These are phyloP conservation scores for Drosophila ohnishii DNA, from an alignment of 1,140 invertebrate genomes.

Conservation along the genomic window DNA sequence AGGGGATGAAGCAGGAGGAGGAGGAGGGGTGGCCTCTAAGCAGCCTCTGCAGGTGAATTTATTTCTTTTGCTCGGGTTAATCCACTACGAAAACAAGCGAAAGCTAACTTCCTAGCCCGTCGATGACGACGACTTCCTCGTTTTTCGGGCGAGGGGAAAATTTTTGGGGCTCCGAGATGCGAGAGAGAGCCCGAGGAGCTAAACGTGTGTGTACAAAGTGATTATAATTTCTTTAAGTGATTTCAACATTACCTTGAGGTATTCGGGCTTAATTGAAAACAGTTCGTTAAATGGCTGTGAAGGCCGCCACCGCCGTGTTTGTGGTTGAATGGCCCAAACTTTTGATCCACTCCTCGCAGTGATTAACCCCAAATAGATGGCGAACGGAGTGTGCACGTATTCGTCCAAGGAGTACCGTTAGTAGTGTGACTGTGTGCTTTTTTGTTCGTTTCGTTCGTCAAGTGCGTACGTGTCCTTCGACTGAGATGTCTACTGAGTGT, in stretches of 20 bases:
- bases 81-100: constrained; percentile 72
- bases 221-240: constrained; percentile 81
- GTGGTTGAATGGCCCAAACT: constrained; percentile 66
- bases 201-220: constrained; percentile 78
- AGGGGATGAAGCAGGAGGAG: not conserved
- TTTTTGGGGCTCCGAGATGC: not conserved
- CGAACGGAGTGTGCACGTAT: not conserved
- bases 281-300: constrained; percentile 71
- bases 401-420: not conserved
- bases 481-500: not conserved
- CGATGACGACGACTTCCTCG: not conserved
- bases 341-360: constrained; percentile 48
- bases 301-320: constrained; percentile 27
- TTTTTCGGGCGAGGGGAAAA: not conserved
- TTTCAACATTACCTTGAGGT: constrained; percentile 77
- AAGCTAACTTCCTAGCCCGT: constrained; percentile 14
- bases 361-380: constrained; percentile 52
- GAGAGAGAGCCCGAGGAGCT: constrained; percentile 56
- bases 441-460: not conserved
- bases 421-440: constrained; percentile 9
- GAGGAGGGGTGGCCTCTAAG: constrained; percentile 12
- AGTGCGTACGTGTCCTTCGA: constrained; percentile 3
- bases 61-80: constrained; percentile 76
- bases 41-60: constrained; percentile 75
- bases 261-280: constrained; percentile 74